Evolutionary conservation across 2,888 invertebrate species (phyloP).

Genomic region (Drosophila nr. perissopoda): DNA sequence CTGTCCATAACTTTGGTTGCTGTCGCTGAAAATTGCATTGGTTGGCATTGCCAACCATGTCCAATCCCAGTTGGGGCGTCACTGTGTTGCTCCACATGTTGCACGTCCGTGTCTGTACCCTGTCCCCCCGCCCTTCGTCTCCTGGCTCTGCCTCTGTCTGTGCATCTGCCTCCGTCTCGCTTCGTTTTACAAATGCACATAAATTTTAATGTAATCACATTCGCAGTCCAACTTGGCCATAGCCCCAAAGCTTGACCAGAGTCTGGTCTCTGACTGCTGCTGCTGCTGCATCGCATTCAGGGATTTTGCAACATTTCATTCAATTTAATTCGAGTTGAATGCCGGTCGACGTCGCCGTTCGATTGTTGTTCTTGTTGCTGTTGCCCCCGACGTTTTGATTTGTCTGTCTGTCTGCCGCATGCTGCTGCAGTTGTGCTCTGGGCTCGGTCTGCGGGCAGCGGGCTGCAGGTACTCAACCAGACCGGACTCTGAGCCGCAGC

Average conservation of each 20-base stretch:
- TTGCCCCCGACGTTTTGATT: slow-evolving; percentile 50
- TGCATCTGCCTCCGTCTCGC: slow-evolving; percentile 8
- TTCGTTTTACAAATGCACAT: slow-evolving; percentile 78
- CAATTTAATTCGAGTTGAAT: slow-evolving; percentile 72
- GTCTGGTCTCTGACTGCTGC: slow-evolving; percentile 16
- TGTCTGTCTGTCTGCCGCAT: slow-evolving; percentile 44
- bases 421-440: slow-evolving; percentile 33
- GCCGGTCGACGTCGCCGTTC: slow-evolving; percentile 49
- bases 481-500: slow-evolving; percentile 13
- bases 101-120: slow-evolving; percentile 57
- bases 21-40: slow-evolving; percentile 67
- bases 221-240: slow-evolving; percentile 61
- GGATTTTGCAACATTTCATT: slow-evolving; percentile 71
- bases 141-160: not conserved
- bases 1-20: slow-evolving; percentile 73
- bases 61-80: slow-evolving; percentile 53
- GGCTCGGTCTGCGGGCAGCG: slow-evolving; percentile 12
- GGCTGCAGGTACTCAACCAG: slow-evolving; percentile 34
- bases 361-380: slow-evolving; percentile 45
- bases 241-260: slow-evolving; percentile 35
- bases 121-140: too few relatives aligned
- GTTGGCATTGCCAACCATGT: slow-evolving; percentile 45
- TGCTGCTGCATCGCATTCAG: slow-evolving; percentile 57
- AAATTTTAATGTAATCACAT: slow-evolving; percentile 82
- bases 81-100: slow-evolving; percentile 71